Conservation (phyloP, 2,888 invertebrate species). For the Fabriciana adippe region DNA sequence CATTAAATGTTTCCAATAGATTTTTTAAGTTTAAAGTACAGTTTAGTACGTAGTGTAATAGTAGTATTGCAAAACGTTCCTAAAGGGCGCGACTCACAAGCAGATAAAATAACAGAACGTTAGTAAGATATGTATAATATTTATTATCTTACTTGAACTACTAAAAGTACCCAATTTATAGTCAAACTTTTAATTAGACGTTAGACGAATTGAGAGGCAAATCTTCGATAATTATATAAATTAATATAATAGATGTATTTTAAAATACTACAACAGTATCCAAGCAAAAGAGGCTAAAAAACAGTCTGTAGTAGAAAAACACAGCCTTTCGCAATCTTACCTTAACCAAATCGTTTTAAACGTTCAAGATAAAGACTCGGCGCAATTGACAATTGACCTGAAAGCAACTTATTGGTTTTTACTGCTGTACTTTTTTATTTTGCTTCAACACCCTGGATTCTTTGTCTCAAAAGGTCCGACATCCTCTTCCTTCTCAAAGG, state of each 20-base stretch:
- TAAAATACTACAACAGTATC: background rate
- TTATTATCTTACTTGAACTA: no score
- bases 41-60: no score
- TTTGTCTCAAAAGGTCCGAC: conserved; percentile 56
- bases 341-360: conserved; percentile 36
- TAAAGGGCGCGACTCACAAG: no score
- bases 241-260: background rate
- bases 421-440: conserved; percentile 44
- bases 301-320: conserved; percentile 1
- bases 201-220: background rate
- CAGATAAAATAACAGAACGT: no score
- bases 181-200: background rate
- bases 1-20: no score
- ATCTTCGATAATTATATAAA: background rate
- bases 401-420: conserved; percentile 46
- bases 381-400: conserved; percentile 45
- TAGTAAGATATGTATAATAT: no score
- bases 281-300: conserved; percentile 11
- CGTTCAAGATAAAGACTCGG: conserved; percentile 33
- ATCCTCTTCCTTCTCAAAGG: conserved; percentile 50
- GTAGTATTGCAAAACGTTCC: no score
- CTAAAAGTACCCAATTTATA: background rate
- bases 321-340: conserved; percentile 20
- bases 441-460: conserved; percentile 65
- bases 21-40: no score